Base-by-base conservation (phyloP, 2,797 vertebrate genomes). In the Parambassis ranga region DNA sequence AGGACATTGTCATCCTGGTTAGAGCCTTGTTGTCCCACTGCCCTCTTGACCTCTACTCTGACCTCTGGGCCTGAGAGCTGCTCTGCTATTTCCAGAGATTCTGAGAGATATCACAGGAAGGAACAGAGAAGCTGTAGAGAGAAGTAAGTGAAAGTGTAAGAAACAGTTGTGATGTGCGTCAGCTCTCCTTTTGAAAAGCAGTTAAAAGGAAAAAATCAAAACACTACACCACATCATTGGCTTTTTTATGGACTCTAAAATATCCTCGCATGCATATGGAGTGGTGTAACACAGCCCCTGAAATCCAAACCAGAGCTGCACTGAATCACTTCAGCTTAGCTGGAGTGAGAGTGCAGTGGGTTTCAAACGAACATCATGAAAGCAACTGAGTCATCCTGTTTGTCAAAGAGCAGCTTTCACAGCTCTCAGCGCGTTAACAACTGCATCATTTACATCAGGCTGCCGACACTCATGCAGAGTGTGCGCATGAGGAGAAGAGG, bases 351-450 rank as follows among this genome's bases (percentile, higher is more conserved):
- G 37, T 46, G 37, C 20, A 8, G 55, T 4, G 8, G 22, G 53
- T 71, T 74, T 64, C 35, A 46, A 38, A 39, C 4, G 35, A 66
- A 62, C 52, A 76, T 70, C 71, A 56, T 59, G 74, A 84, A 81
- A 75, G 79, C 52, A 20, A 61, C 42, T 35, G 62, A 84, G 79
- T 85, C 83, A 79, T 74, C 48, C 30, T 56, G 68, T 65, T 71
- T 42, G 63, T 87, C 77, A 86, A 87, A 85, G 84, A 82, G 81
- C 47, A 74, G 77, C 86, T 85, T 87, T 90, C 84, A 87, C 77
- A 56, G 62, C 71, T 38, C 70, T 28, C 49, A 27, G 37, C 59
- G 24, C 47, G 64, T 32, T 37, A 77, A 89, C 77, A 88, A 83
- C 71, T 57, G 78, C 68, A 82, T 83, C 66, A 84, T 89, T 85